Conservation (phyloP, 2,888 invertebrate species). For the Euproctis similis region DNA sequence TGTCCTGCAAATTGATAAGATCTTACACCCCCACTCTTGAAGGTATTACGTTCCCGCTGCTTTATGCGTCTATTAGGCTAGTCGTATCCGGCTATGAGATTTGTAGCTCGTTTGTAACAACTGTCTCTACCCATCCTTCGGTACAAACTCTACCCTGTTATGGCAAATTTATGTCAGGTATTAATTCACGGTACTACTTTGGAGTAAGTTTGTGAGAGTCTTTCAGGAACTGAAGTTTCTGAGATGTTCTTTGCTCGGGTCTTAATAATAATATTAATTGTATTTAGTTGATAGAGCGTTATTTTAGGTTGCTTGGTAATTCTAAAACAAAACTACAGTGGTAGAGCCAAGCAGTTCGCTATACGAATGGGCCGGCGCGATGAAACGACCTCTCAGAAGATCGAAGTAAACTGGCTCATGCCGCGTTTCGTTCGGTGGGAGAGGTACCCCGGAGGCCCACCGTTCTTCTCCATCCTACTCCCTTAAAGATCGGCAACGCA, state of each 20-base stretch:
- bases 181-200: constrained; percentile 71
- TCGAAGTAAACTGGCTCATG: no score
- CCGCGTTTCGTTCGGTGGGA: no score
- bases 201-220: constrained; percentile 45
- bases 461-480: no score
- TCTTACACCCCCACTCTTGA: constrained; percentile 21
- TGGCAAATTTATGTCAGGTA: constrained; percentile 76
- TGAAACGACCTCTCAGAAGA: no score
- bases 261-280: constrained; percentile 65
- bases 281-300: neutral
- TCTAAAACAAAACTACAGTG: no score
- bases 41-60: constrained; percentile 50
- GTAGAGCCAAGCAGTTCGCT: no score
- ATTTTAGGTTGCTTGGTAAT: no score
- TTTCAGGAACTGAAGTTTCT: constrained; percentile 39
- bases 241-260: constrained; percentile 50
- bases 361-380: no score
- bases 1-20: constrained; percentile 56
- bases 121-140: constrained; percentile 50
- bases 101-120: constrained; percentile 59
- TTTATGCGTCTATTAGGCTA: constrained; percentile 54
- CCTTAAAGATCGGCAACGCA: no score
- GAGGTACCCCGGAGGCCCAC: no score
- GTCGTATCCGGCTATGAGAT: constrained; percentile 53
- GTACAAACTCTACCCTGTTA: constrained; percentile 59